These are phyloP conservation scores for Mylabris sibirica DNA, from an alignment of 2,888 invertebrate species.

Conservation along the genomic window DNA sequence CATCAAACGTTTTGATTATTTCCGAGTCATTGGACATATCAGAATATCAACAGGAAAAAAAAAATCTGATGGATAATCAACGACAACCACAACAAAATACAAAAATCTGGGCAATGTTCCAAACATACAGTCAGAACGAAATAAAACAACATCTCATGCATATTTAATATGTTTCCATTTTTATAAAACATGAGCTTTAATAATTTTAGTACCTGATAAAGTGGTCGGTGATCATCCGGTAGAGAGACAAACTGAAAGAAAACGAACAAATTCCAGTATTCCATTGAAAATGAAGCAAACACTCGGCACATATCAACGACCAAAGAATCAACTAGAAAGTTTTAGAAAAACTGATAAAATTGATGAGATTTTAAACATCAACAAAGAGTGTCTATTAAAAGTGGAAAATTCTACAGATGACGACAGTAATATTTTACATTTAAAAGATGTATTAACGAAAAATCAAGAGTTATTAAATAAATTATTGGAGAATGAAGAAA, in stretches of 20 bases:
- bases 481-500: slow-evolving; percentile 15
- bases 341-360: slow-evolving; percentile 52
- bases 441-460: not conserved
- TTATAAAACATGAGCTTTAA: too few relatives aligned
- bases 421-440: not conserved
- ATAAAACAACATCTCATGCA: not conserved
- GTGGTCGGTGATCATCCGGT: not conserved
- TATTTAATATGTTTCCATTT: too few relatives aligned
- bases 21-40: slow-evolving; percentile 7
- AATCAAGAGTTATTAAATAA: not conserved
- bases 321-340: slow-evolving; percentile 55
- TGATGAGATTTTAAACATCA: slow-evolving; percentile 30
- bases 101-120: not conserved
- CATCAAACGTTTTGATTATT: slow-evolving; percentile 3
- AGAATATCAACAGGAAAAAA: not conserved
- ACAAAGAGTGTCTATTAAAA: not conserved
- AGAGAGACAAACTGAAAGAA: slow-evolving; percentile 10
- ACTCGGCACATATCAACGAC: slow-evolving; percentile 32
- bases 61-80: not conserved
- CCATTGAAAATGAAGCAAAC: slow-evolving; percentile 22
- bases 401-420: not conserved
- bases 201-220: not conserved
- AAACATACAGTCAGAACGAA: not conserved
- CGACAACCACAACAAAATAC: not conserved
- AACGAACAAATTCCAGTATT: slow-evolving; percentile 25